A percentile compares a stretch with the other conserved stretches of the same genome.
Evolutionary conservation across 2,797 vertebrate genomes (phyloP).

Genomic region (Chrysocyon brachyurus): DNA sequence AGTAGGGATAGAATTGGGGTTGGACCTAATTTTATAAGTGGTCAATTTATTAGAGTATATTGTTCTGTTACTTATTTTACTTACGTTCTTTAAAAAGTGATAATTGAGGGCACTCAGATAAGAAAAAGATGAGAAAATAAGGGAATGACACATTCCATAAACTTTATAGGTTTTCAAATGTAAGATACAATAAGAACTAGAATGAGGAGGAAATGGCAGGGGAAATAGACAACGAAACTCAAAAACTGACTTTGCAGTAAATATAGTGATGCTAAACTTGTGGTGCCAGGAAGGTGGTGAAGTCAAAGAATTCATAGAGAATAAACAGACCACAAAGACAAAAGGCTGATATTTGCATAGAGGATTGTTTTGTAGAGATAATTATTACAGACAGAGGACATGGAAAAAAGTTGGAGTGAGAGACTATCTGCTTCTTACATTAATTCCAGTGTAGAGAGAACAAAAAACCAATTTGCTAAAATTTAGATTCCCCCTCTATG

Average conservation of each 20-base stretch:
- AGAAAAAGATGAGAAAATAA: background rate
- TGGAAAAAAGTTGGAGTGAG: background rate
- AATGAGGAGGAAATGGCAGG: background rate
- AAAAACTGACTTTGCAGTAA: background rate
- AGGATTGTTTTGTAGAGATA: background rate
- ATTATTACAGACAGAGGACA: background rate
- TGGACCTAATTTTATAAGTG: background rate
- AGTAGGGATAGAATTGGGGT: background rate
- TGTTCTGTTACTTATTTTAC: background rate
- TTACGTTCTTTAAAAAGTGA: background rate
- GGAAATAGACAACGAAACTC: background rate
- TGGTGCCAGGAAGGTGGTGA: background rate
- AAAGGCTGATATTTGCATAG: background rate
- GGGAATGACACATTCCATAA: background rate
- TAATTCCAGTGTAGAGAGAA: background rate
- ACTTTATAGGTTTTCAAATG: background rate
- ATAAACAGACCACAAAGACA: background rate
- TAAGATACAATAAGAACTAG: background rate
- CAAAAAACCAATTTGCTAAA: background rate
- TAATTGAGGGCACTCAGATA: background rate
- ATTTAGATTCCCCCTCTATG: background rate
- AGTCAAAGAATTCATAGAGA: background rate
- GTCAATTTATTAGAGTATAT: background rate
- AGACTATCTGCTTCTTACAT: background rate
- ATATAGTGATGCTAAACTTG: background rate